phyloP scores from a whole-genome alignment of 2,113 vertebrate genomes.

The Manacus vitellinus region DNA sequence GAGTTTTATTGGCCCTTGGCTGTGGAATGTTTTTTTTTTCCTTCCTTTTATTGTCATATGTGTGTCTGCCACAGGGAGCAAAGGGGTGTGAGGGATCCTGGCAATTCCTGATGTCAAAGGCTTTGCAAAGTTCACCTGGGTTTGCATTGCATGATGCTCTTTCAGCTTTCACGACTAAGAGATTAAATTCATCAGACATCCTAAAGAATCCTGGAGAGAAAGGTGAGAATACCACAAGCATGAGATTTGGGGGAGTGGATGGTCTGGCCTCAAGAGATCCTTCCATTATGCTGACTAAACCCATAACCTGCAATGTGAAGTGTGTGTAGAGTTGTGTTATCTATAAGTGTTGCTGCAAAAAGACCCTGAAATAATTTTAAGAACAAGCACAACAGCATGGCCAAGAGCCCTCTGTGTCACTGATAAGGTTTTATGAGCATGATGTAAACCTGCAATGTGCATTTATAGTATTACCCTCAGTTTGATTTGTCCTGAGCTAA shows the following conservation, averaged over 20 bases:
- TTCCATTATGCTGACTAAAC: neutral
- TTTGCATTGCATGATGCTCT: neutral
- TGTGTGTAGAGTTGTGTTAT: neutral
- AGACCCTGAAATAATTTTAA: neutral
- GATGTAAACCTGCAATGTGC: neutral
- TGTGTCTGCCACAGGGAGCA: neutral
- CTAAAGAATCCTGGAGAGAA: neutral
- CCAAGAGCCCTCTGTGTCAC: neutral
- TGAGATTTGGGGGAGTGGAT: neutral
- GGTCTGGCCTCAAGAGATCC: neutral
- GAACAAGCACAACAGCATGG: neutral
- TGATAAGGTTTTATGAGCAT: neutral
- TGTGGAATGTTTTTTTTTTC: neutral
- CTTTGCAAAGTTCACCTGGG: neutral
- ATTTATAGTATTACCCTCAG: neutral
- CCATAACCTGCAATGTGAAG: neutral
- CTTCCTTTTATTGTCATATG: neutral
- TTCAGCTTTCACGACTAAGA: neutral
- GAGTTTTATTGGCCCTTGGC: neutral
- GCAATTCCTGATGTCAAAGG: neutral
- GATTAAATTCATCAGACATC: neutral
- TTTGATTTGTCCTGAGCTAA: neutral
- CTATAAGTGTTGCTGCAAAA: accelerated
- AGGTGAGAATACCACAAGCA: neutral
- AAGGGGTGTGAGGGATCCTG: neutral